phyloP scores from a whole-genome alignment of 1,140 invertebrate species.

The Trichogramma pretiosum region DNA sequence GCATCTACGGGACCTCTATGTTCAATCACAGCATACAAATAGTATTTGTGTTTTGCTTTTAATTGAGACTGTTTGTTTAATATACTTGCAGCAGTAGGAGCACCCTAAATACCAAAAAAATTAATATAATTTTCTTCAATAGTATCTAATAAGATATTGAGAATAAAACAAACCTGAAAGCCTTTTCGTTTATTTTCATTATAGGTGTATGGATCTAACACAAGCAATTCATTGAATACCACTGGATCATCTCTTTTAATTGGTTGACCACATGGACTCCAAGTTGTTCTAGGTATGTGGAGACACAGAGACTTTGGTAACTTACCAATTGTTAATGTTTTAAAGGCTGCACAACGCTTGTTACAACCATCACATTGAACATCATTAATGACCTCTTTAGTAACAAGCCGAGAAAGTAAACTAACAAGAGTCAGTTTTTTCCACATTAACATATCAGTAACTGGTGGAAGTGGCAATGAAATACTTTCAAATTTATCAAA shows the following conservation, averaged over 20 bases:
- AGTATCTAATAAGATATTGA: too few species aligned
- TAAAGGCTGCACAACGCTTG: conserved; percentile 47
- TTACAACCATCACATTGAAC: conserved; percentile 75
- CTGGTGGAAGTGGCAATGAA: conserved; percentile 63
- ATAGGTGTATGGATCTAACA: conserved; percentile 69
- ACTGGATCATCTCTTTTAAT: conserved; percentile 80
- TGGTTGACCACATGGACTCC: conserved; percentile 62
- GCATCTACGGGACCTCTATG: conserved; percentile 77
- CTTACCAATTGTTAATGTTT: conserved; percentile 81
- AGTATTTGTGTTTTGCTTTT: conserved; percentile 52
- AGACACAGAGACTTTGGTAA: conserved; percentile 75
- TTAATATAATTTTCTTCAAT: too few species aligned
- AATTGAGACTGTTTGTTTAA: too few species aligned
- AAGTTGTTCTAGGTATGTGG: conserved; percentile 78
- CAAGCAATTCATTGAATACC: conserved; percentile 73
- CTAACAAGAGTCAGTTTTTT: conserved; percentile 54
- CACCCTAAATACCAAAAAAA: too few species aligned
- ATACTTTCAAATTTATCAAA: conserved; percentile 87
- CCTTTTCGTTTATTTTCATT: conserved; percentile 46
- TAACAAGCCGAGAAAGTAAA: conserved; percentile 72
- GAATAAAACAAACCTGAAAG: conserved; percentile 25
- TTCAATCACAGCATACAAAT: conserved; percentile 75
- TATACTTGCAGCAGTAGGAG: too few species aligned
- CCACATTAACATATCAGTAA: conserved; percentile 44
- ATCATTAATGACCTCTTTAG: conserved; percentile 71